phyloP scores from a whole-genome alignment of 2,888 invertebrate genomes.

The Oligia latruncula region DNA sequence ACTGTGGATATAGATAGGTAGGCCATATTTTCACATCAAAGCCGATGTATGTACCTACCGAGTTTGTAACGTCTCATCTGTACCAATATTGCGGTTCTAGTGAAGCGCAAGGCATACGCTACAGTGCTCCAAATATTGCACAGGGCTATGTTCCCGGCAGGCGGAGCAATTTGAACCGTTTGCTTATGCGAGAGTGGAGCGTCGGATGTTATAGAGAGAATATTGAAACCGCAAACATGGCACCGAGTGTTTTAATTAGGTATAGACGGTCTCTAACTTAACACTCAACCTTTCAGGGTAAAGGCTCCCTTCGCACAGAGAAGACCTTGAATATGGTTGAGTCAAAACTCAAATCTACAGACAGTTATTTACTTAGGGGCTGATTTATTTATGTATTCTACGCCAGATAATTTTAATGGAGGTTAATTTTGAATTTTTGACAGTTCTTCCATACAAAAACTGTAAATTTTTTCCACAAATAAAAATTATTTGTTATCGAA shows the following conservation, averaged over 20 bases:
- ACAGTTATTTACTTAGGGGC: no score
- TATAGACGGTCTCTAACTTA: background rate
- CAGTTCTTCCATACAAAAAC: no score
- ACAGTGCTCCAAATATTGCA: constrained; percentile 33
- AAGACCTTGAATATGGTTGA: background rate
- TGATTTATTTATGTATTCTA: no score
- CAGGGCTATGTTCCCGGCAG: background rate
- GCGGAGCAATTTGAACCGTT: constrained; percentile 15
- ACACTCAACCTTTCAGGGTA: background rate
- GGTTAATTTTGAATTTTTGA: no score
- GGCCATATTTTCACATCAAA: background rate
- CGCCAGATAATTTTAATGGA: no score
- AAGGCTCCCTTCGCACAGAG: no score
- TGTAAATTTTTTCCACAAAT: no score
- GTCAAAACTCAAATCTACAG: background rate
- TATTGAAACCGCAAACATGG: background rate
- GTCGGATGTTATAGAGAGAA: background rate
- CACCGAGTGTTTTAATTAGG: background rate
- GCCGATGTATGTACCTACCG: background rate
- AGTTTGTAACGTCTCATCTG: background rate
- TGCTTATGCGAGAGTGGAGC: background rate
- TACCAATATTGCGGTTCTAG: constrained; percentile 29
- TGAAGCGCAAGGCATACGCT: constrained; percentile 30
- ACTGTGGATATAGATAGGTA: background rate
- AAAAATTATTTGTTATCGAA: no score